A percentile compares a stretch with the other conserved stretches of the same genome.
These are phyloP conservation scores for Leucosticte australis DNA, from an alignment of 2,113 vertebrate species.

Conservation along the genomic window DNA sequence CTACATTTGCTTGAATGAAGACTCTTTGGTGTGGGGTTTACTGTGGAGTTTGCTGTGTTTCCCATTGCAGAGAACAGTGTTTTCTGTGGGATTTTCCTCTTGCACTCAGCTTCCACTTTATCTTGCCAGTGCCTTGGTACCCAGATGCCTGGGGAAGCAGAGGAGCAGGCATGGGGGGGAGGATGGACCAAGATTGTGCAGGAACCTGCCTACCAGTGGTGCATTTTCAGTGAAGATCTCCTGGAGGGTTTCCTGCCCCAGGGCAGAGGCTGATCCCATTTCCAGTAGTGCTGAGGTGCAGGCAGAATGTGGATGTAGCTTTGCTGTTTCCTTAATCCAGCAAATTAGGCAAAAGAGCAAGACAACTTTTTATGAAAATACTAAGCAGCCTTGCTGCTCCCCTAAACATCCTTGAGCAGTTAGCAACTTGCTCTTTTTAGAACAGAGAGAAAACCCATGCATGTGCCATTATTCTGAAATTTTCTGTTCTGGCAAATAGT, in stretches of 20 bases:
- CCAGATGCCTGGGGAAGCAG: not conserved
- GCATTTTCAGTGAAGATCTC: not conserved
- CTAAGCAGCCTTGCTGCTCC: not conserved
- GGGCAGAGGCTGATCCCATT: not conserved
- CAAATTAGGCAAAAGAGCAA: not conserved
- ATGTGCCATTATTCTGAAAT: not conserved
- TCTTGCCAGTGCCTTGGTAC: not conserved
- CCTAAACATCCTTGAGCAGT: not conserved
- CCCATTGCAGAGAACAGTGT: not conserved
- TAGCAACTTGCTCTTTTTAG: not conserved
- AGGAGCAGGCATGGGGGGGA: not conserved
- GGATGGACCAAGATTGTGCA: not conserved
- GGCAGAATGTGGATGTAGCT: not conserved
- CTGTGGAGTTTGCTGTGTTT: not conserved
- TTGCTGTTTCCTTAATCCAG: not conserved
- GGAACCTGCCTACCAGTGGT: not conserved
- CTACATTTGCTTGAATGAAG: no score
- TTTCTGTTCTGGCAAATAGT: not conserved
- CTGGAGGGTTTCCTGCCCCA: not conserved
- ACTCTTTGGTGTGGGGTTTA: not conserved
- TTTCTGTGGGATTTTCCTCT: not conserved
- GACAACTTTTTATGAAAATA: not conserved
- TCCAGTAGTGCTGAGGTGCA: fast-evolving
- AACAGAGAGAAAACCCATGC: not conserved
- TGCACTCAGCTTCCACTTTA: not conserved